Conservation (phyloP, 2,888 invertebrate species). For the Mythimna impura region DNA sequence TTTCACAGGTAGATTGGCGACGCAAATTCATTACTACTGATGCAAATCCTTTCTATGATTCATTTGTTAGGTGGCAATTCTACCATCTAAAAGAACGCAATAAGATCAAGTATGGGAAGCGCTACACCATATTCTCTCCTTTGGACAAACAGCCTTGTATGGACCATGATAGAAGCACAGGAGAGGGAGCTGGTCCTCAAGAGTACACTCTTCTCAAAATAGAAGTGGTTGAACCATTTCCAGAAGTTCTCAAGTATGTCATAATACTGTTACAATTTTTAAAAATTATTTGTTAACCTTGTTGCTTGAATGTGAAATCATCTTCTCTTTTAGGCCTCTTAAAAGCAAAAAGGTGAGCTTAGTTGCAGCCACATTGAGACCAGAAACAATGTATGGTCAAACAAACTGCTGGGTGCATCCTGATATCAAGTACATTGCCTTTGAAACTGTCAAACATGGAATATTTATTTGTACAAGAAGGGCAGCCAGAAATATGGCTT, state of each 20-base stretch:
- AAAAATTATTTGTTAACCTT: too few relatives aligned
- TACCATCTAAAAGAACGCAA: conserved; percentile 95
- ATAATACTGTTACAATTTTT: background rate
- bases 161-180: conserved; percentile 99
- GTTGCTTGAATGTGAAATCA: too few relatives aligned
- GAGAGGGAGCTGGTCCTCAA: conserved; percentile 99
- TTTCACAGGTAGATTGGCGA: conserved; percentile 97
- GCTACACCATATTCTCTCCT: conserved; percentile 98
- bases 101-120: conserved; percentile 98
- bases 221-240: conserved; percentile 94
- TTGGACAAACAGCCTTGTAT: conserved; percentile 99
- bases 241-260: conserved; percentile 92
- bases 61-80: conserved; percentile 99
- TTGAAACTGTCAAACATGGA: conserved; percentile 93
- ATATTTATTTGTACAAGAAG: conserved; percentile 96
- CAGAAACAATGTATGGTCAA: conserved; percentile 99
- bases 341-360: conserved; percentile 92
- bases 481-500: conserved; percentile 98
- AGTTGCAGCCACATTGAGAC: conserved; percentile 99
- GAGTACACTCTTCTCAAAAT: conserved; percentile 99
- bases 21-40: conserved; percentile 99
- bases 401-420: conserved; percentile 99
- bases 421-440: conserved; percentile 97
- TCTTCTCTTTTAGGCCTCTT: conserved; percentile 83
- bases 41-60: conserved; percentile 99